phyloP scores from a whole-genome alignment of 1,140 invertebrate species.

The Steinernema feltiae region DNA sequence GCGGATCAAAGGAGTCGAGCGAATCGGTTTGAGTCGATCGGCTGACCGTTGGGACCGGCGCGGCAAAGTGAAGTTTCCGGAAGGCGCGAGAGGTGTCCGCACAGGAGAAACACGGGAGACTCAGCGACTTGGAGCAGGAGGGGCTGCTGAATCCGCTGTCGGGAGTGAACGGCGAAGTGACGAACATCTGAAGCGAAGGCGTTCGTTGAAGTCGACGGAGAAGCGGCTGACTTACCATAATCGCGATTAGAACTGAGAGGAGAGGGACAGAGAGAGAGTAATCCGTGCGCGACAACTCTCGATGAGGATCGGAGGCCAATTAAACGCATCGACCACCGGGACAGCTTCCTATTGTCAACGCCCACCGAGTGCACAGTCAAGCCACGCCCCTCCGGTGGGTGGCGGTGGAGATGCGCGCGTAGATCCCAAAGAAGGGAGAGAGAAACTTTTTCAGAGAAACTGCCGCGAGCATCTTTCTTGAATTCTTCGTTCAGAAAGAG shows the following conservation, averaged over 20 bases:
- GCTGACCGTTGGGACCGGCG: not conserved
- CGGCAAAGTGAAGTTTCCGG: not conserved
- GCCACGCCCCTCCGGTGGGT: not conserved
- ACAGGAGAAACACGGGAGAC: not conserved
- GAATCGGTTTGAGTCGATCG: not conserved
- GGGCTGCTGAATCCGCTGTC: constrained; percentile 4
- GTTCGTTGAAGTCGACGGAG: not conserved
- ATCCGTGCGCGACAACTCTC: not conserved
- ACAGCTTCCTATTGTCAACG: not conserved
- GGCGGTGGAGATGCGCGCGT: no score
- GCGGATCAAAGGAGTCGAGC: not conserved
- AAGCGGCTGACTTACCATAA: not conserved
- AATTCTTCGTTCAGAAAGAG: no score
- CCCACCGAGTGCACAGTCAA: not conserved
- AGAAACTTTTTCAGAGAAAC: no score
- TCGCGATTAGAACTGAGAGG: no score
- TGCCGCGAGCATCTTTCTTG: no score
- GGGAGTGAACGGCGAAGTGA: not conserved
- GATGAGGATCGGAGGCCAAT: not conserved
- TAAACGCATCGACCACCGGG: not conserved
- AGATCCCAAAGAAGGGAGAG: no score
- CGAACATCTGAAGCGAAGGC: not conserved
- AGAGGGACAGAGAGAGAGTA: not conserved
- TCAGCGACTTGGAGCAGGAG: not conserved
- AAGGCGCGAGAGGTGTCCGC: not conserved